Percentiles rank a stretch among this genome's conserved stretches.
Evolutionary conservation across 92 coral and sea anemone species (phyloP).

Genomic region (Porites rus): DNA sequence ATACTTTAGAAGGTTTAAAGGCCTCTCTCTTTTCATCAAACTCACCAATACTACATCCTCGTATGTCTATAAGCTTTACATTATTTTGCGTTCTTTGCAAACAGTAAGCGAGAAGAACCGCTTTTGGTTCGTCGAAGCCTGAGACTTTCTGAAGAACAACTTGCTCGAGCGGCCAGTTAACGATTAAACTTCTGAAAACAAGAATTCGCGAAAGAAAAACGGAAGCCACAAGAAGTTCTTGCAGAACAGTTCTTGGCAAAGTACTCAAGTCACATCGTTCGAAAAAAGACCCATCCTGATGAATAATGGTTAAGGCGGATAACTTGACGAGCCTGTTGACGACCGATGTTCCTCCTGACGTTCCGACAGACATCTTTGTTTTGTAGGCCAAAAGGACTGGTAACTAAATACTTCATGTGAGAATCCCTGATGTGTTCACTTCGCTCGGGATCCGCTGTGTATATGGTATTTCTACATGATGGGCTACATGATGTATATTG

Average conservation of each 20-base stretch:
- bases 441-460: neutral
- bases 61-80: constrained; percentile 75
- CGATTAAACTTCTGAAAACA: constrained; percentile 62
- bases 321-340: constrained; percentile 55
- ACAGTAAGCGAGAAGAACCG: constrained; percentile 82
- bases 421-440: no score
- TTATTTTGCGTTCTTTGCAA: constrained; percentile 63
- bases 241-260: constrained; percentile 74
- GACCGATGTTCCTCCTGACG: no score
- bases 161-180: constrained; percentile 82
- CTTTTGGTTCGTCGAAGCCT: constrained; percentile 72
- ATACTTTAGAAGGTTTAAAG: neutral
- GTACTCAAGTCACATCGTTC: constrained; percentile 18
- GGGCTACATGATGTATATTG: no score
- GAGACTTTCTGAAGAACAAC: constrained; percentile 68
- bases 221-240: constrained; percentile 75
- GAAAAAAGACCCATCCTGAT: constrained; percentile 60
- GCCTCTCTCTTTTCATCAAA: neutral
- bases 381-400: neutral
- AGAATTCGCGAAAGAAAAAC: constrained; percentile 70
- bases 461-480: no score
- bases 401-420: neutral
- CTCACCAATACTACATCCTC: constrained; percentile 92
- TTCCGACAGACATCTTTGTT: constrained; percentile 28
- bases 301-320: constrained; percentile 67